phyloP scores from a whole-genome alignment of 2,888 invertebrate species.

The Leptura quadrifasciata region DNA sequence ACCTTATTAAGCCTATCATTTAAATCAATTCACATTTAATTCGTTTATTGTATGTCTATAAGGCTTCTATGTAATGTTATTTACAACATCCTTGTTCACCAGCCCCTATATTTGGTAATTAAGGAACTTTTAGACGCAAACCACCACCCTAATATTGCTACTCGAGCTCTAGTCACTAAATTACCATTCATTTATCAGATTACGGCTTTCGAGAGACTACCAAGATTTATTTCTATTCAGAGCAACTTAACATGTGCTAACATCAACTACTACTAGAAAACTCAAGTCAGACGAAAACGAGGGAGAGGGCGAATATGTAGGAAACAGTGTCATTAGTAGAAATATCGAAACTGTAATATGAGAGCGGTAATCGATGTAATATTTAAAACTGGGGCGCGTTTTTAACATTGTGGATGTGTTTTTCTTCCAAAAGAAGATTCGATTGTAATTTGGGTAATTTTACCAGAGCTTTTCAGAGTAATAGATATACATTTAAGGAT shows the following conservation, averaged over 20 bases:
- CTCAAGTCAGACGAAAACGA: neutral
- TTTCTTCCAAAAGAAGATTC: no score
- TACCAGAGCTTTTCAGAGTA: no score
- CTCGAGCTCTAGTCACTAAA: conserved; percentile 18
- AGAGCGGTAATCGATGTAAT: no score
- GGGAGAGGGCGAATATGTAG: neutral
- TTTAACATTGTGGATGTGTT: no score
- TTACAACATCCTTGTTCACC: conserved; percentile 37
- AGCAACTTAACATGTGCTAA: conserved; percentile 28
- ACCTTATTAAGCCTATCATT: conserved; percentile 42
- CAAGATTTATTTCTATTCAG: conserved; percentile 31
- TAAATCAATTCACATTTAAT: conserved; percentile 48
- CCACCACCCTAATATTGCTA: conserved; percentile 61
- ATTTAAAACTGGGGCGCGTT: no score
- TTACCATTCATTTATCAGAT: conserved; percentile 45
- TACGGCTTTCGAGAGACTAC: conserved; percentile 23
- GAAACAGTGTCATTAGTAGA: neutral
- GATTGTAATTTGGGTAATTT: no score
- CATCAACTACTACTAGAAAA: conserved; percentile 2
- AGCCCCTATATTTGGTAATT: conserved; percentile 57
- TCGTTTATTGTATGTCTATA: conserved; percentile 34
- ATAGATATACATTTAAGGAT: no score
- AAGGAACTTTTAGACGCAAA: conserved; percentile 74
- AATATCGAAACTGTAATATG: neutral
- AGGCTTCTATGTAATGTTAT: conserved; percentile 44